A percentile compares a stretch with the other conserved stretches of the same genome.
These are phyloP conservation scores for Diglossa cyanea DNA, from an alignment of 2,797 vertebrate genomes.

Conservation along the genomic window DNA sequence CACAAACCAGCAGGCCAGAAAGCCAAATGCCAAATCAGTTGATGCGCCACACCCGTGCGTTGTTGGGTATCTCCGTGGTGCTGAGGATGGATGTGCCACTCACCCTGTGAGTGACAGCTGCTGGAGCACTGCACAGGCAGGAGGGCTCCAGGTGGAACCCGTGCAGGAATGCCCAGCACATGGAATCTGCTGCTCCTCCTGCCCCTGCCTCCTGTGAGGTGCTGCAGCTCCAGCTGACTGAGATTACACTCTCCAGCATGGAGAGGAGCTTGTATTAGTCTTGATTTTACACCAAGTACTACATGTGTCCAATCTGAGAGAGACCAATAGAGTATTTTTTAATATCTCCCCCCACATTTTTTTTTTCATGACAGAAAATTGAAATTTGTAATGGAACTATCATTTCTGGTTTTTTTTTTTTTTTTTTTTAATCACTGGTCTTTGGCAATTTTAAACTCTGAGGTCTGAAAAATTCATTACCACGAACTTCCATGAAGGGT, in stretches of 20 bases:
- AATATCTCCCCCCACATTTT: accelerated
- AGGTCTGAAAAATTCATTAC: constrained; percentile 69
- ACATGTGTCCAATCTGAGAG: constrained; percentile 18
- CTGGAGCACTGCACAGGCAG: not conserved
- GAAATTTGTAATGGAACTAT: constrained; percentile 38
- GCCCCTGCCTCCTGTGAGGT: accelerated
- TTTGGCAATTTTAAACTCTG: constrained; percentile 53
- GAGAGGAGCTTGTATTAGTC: not conserved
- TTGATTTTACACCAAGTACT: constrained; percentile 33
- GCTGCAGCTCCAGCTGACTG: not conserved
- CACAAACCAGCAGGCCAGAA: not conserved
- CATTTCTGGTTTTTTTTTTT: not conserved
- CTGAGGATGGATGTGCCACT: not conserved
- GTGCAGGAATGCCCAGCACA: accelerated
- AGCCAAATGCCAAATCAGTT: accelerated
- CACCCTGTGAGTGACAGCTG: accelerated
- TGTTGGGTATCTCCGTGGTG: accelerated
- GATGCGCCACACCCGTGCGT: accelerated
- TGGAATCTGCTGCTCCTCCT: not conserved
- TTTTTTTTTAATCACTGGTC: constrained; percentile 18
- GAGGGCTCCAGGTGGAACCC: accelerated
- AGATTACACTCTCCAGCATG: not conserved
- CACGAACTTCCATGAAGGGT: constrained; percentile 59
- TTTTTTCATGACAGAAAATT: constrained; percentile 42
- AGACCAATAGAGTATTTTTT: not conserved